Conservation (phyloP, 2,113 vertebrate species). For the Platichthys flesus region DNA sequence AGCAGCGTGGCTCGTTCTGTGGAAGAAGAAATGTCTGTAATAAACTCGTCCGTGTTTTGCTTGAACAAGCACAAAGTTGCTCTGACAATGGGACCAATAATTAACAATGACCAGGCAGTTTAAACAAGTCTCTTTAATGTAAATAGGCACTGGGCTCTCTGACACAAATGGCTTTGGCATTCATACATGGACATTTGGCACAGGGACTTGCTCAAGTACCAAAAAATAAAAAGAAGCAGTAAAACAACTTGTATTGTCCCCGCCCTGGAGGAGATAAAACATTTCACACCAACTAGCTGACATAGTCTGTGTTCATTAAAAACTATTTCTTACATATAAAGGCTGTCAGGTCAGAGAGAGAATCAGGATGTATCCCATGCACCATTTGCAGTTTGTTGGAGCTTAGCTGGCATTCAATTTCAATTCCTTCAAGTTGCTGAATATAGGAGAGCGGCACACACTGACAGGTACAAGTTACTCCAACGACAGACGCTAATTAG, state of each 20-base stretch:
- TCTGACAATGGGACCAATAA: conserved; percentile 60
- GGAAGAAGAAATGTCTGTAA: conserved; percentile 57
- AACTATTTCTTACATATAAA: conserved; percentile 69
- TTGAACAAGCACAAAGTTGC: conserved; percentile 41
- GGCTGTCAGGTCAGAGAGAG: conserved; percentile 64
- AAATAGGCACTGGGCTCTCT: conserved; percentile 71
- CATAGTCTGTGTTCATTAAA: conserved; percentile 67
- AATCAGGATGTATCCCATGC: conserved; percentile 68
- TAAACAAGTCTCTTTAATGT: conserved; percentile 76
- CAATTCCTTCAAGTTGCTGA: conserved; percentile 79
- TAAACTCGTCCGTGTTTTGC: conserved; percentile 61
- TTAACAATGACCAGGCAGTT: conserved; percentile 64
- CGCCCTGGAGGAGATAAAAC: conserved; percentile 46
- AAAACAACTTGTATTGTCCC: conserved; percentile 43
- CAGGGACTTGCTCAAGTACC: conserved; percentile 54
- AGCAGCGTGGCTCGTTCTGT: conserved; percentile 55
- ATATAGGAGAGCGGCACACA: conserved; percentile 69
- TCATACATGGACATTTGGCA: conserved; percentile 67
- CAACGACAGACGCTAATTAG: conserved; percentile 81
- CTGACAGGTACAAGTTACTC: conserved; percentile 81
- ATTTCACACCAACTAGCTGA: conserved; percentile 38
- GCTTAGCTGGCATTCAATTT: conserved; percentile 77
- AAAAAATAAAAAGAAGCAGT: conserved; percentile 46
- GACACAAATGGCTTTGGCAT: conserved; percentile 70
- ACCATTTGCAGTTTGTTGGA: conserved; percentile 77